These are phyloP conservation scores for Zaprionus vittiger DNA, from an alignment of 1,140 invertebrate genomes.

Conservation along the genomic window DNA sequence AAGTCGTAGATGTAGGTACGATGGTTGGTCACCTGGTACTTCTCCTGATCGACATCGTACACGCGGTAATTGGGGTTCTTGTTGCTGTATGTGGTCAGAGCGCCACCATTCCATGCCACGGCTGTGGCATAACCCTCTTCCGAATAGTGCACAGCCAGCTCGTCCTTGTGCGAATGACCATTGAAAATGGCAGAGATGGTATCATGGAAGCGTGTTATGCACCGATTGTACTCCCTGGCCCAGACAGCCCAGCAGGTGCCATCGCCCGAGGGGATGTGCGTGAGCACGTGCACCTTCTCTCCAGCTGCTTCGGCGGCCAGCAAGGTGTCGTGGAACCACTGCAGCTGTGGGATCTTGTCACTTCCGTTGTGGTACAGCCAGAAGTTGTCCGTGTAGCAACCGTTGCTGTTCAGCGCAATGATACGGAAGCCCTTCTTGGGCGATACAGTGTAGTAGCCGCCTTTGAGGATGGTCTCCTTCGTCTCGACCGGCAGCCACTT, in stretches of 20 bases:
- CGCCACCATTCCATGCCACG: slow-evolving; percentile 92
- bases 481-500: slow-evolving; percentile 88
- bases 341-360: slow-evolving; percentile 86
- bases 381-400: slow-evolving; percentile 90
- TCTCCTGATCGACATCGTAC: slow-evolving; percentile 87
- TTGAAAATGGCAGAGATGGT: slow-evolving; percentile 92
- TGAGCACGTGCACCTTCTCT: slow-evolving; percentile 93
- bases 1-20: slow-evolving; percentile 92
- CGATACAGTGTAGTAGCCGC: slow-evolving; percentile 90
- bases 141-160: slow-evolving; percentile 89
- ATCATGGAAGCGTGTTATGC: slow-evolving; percentile 87
- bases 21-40: slow-evolving; percentile 87
- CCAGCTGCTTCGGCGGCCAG: slow-evolving; percentile 88
- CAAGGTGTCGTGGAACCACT: slow-evolving; percentile 90
- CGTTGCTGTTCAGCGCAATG: slow-evolving; percentile 90
- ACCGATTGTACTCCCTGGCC: slow-evolving; percentile 88
- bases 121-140: slow-evolving; percentile 86
- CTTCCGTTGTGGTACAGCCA: slow-evolving; percentile 84
- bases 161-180: slow-evolving; percentile 92
- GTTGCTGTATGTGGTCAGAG: slow-evolving; percentile 87
- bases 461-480: slow-evolving; percentile 86
- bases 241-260: slow-evolving; percentile 88
- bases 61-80: slow-evolving; percentile 94
- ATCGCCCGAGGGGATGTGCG: slow-evolving; percentile 92
- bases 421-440: slow-evolving; percentile 88